Conservation (phyloP, 2,888 invertebrate species). For the Oxytorus armatus region DNA sequence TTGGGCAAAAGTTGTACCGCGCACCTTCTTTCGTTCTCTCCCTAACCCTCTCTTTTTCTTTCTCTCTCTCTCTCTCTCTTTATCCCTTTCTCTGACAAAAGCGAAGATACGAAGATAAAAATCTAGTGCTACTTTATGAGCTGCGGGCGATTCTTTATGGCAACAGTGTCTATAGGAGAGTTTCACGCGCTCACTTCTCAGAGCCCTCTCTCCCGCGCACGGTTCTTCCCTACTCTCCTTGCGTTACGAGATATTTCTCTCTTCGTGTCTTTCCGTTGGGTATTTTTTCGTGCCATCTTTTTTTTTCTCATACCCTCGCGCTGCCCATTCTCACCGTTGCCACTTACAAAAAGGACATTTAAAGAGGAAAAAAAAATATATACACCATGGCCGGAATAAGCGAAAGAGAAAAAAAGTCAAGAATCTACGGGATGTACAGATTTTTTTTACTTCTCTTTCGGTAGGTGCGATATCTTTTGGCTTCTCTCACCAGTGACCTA, state of each 20-base stretch:
- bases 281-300: conserved; percentile 1
- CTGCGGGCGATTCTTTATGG: conserved; percentile 83
- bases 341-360: conserved; percentile 37
- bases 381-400: conserved; percentile 23
- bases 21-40: conserved; percentile 13
- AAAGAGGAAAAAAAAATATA: conserved; percentile 8
- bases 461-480: conserved; percentile 40
- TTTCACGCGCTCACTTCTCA: conserved; percentile 64
- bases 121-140: conserved; percentile 84
- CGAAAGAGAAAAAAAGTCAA: conserved; percentile 27
- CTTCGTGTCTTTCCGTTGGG: conserved; percentile 33
- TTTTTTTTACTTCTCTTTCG: conserved; percentile 26
- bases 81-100: conserved; percentile 42
- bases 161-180: conserved; percentile 69
- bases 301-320: conserved; percentile 22
- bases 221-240: conserved; percentile 25
- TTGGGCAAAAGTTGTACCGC: conserved; percentile 1
- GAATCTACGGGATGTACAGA: conserved; percentile 33
- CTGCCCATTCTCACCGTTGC: conserved; percentile 27
- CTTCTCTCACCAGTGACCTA: conserved; percentile 36
- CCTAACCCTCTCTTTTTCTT: conserved; percentile 14
- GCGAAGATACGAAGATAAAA: conserved; percentile 76
- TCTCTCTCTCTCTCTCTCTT: conserved; percentile 1
- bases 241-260: conserved; percentile 6
- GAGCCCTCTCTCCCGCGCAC: conserved; percentile 36